These are phyloP conservation scores for Pavo muticus DNA, from an alignment of 2,113 vertebrate species.

Conservation along the genomic window DNA sequence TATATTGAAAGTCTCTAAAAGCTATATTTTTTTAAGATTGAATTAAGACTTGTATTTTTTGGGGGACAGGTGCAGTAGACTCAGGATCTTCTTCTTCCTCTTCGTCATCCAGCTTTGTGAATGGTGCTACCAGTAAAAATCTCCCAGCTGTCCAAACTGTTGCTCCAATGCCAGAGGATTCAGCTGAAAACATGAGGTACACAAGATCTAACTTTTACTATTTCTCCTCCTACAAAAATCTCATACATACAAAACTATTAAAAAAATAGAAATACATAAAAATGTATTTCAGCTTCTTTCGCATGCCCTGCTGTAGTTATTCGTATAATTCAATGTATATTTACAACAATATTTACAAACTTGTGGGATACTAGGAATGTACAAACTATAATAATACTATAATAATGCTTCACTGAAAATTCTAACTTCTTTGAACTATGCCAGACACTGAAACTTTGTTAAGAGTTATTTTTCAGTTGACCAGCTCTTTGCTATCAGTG, in stretches of 20 bases:
- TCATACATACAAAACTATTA: not conserved
- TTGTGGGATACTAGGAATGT: not conserved
- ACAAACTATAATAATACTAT: not conserved
- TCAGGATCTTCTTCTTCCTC: conserved; percentile 91
- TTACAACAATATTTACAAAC: fast-evolving
- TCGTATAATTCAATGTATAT: not conserved
- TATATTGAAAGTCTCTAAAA: not conserved
- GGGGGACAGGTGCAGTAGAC: conserved; percentile 89
- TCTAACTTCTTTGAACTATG: not conserved
- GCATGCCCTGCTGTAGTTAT: not conserved
- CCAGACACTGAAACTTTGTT: not conserved
- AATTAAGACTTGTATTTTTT: conserved; percentile 65
- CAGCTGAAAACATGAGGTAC: conserved; percentile 96
- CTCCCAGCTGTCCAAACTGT: conserved; percentile 97
- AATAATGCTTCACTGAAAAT: not conserved
- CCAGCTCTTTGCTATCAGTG: not conserved
- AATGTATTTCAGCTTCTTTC: not conserved
- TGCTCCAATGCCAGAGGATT: conserved; percentile 97
- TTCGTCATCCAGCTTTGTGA: conserved; percentile 97
- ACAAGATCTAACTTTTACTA: not conserved
- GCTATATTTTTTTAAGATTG: conserved; percentile 48
- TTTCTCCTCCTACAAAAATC: not conserved
- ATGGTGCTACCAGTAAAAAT: conserved; percentile 98
- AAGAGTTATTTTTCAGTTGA: not conserved
- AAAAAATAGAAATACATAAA: not conserved